Evolutionary conservation across 2,797 vertebrate species (phyloP), one percentile per base, ranked within the genome.

Genomic region (Cygnus olor): DNA sequence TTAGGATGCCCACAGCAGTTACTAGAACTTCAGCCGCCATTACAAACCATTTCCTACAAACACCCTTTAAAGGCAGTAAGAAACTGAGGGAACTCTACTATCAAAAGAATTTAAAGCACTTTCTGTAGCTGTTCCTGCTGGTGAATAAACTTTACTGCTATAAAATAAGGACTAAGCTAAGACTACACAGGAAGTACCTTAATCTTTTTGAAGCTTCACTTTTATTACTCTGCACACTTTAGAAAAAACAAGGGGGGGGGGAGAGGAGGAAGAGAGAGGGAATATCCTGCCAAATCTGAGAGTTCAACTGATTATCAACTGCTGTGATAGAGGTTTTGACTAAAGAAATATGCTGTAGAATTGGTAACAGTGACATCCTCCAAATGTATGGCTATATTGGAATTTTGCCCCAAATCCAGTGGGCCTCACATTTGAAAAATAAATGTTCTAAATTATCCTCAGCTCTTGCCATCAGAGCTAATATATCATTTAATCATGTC

Each of bases 371-470:
- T 24, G 13, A 87, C 79, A 3, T n/a, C 74, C 22, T 38, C 18
- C 27, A 85, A 32, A 34, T 68, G 81, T 7, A 2, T 12, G 21
- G 25, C 11, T 36, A 2, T 5, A 17, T 0, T 0, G 3, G 36
- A 88, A 63, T 27, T 69, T 22, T 38, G 40, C 3, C 34, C 34
- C 19, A 40, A 49, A 44, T 40, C 24, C n/a, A 47, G 19, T 2
- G 24, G 13, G 61, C 5, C 34, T 88, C 2, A 3, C 36, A 28
- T 32, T 14, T 70, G 65, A 80, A 66, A 80, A 60, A 66, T 10
- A 24, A 77, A 27, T 14, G 9, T 24, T 27, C 15, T 66, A 14
- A 83, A 78, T 83, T 88, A 92, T n/a, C 85, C 40, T 13, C 63
- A 86, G 63, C 11, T 79, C 20, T n/a, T 72, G 61, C 70, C 36